Conservation (phyloP, 2,113 vertebrate species). For the Stegastes partitus region DNA sequence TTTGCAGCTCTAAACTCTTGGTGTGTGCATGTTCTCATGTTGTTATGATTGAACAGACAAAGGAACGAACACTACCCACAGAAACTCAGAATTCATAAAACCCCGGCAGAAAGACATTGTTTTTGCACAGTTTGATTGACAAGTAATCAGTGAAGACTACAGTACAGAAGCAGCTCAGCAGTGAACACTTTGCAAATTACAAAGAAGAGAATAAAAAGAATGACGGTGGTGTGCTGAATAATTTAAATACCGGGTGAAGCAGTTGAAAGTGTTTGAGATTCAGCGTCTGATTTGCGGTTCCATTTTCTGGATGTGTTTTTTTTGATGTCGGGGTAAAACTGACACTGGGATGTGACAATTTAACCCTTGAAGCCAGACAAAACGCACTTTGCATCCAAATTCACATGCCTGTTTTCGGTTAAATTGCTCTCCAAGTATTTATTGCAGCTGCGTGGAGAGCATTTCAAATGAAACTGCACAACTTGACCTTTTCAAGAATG, state of each 20-base stretch:
- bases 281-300: background rate
- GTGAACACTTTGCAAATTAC: background rate
- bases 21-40: background rate
- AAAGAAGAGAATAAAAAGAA: constrained; percentile 1
- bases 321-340: background rate
- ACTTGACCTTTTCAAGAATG: too few species aligned
- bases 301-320: constrained; percentile 11
- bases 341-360: constrained; percentile 3
- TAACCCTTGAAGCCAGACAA: background rate
- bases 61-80: background rate
- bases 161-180: background rate
- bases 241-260: background rate
- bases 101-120: background rate
- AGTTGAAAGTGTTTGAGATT: constrained; percentile 3
- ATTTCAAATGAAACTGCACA: too few species aligned
- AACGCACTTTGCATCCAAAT: too few species aligned
- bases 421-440: too few species aligned
- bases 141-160: constrained; percentile 14
- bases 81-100: constrained; percentile 23
- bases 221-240: background rate
- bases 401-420: too few species aligned
- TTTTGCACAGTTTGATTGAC: constrained; percentile 29
- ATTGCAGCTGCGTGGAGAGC: too few species aligned
- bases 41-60: constrained; percentile 12
- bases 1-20: background rate